A percentile compares a stretch with the other conserved stretches of the same genome.
Conservation (phyloP, 1,140 invertebrate genomes). For the Drosophila lowei region DNA sequence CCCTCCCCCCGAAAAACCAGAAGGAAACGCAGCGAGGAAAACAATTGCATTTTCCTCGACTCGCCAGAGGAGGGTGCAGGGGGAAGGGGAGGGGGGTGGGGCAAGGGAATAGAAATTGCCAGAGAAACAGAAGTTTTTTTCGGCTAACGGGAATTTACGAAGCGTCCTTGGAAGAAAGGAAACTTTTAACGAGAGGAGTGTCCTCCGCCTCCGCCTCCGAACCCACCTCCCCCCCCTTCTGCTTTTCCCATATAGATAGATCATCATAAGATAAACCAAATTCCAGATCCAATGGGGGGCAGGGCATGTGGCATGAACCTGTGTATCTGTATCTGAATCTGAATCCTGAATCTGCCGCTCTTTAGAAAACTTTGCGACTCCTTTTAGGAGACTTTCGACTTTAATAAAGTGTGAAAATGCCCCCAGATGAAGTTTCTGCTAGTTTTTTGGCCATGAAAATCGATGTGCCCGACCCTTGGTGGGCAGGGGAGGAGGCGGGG, state of each 20-base stretch:
- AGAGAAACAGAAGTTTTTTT: constrained; percentile 12
- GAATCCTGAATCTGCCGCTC: constrained; percentile 1
- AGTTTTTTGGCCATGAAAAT: constrained; percentile 68
- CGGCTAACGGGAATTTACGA: constrained; percentile 7
- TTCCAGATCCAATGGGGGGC: constrained; percentile 28
- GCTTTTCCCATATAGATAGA: constrained; percentile 4
- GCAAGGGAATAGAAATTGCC: too few species aligned
- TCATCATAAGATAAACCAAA: constrained; percentile 44
- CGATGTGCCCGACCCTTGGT: constrained; percentile 35
- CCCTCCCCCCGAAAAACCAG: constrained; percentile 33
- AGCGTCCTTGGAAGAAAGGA: constrained; percentile 26
- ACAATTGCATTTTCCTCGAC: constrained; percentile 68
- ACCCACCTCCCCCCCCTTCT: too few species aligned
- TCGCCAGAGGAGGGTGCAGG: constrained; percentile 4
- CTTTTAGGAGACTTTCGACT: constrained; percentile 59
- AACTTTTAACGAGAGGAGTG: constrained; percentile 33
- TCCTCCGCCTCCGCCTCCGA: too few species aligned
- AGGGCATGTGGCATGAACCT: not conserved
- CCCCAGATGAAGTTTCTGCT: constrained; percentile 45
- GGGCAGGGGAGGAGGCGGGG: not conserved
- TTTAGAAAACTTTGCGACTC: constrained; percentile 56
- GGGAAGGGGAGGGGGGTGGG: not conserved
- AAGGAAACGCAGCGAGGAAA: constrained; percentile 64
- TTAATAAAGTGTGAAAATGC: constrained; percentile 81
- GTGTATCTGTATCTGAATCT: constrained; percentile 9